These are phyloP conservation scores for Sinonovacula constricta DNA, from an alignment of 1,140 invertebrate genomes.

Conservation along the genomic window DNA sequence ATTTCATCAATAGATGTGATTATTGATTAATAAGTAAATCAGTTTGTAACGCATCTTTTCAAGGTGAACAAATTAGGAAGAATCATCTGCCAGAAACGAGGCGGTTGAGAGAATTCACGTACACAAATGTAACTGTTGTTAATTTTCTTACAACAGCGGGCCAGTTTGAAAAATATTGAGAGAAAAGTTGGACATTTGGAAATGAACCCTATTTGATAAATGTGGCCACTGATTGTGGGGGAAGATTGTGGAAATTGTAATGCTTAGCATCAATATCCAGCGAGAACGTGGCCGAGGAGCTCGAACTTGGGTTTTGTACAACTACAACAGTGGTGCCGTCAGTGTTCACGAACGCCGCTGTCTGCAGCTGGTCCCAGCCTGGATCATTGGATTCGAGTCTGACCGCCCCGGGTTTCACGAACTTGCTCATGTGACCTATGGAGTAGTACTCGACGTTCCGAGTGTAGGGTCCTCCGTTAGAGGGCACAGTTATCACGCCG, in stretches of 20 bases:
- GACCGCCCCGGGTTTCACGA: slow-evolving; percentile 55
- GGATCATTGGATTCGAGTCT: slow-evolving; percentile 51
- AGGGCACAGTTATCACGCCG: slow-evolving; percentile 58
- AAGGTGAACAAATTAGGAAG: no score
- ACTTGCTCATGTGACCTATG: slow-evolving; percentile 61
- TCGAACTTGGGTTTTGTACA: slow-evolving; percentile 48
- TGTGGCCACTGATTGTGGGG: slow-evolving; percentile 36
- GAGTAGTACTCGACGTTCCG: slow-evolving; percentile 62
- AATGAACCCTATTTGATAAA: slow-evolving; percentile 39
- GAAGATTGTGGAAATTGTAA: slow-evolving; percentile 36
- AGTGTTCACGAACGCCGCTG: slow-evolving; percentile 57
- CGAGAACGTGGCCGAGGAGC: slow-evolving; percentile 10
- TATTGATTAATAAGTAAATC: no score
- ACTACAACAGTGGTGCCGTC: slow-evolving; percentile 54
- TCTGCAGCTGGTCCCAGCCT: slow-evolving; percentile 50
- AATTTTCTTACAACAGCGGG: no score
- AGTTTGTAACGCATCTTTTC: no score
- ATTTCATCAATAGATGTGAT: no score
- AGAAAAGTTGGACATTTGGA: no score
- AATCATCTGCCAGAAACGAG: no score
- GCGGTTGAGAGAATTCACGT: no score
- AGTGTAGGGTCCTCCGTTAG: slow-evolving; percentile 12
- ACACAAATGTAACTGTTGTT: no score
- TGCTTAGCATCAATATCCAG: slow-evolving; percentile 36
- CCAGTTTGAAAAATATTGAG: no score